Conservation (phyloP, 2,888 invertebrate species). For the Eupithecia dodoneata region DNA sequence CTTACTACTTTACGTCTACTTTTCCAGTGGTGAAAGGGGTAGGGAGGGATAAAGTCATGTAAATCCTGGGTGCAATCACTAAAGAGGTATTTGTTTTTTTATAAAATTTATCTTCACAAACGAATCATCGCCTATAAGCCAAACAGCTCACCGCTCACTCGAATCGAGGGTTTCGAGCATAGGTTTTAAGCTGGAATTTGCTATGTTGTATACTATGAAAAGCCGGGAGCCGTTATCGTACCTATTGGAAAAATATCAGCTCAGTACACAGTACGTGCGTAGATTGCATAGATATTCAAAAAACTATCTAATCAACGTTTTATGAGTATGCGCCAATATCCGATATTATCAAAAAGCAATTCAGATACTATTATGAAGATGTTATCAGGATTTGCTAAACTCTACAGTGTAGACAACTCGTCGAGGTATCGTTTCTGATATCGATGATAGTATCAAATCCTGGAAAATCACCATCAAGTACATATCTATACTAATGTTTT, state of each 20-base stretch:
- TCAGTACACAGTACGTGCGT: slow-evolving; percentile 2
- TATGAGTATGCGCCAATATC: slow-evolving; percentile 19
- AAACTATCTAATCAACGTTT: slow-evolving; percentile 17
- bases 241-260: slow-evolving; percentile 1
- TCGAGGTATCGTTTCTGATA: slow-evolving; percentile 36
- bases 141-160: no score
- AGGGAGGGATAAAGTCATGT: no score
- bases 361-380: slow-evolving; percentile 32
- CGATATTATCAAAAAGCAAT: slow-evolving; percentile 32
- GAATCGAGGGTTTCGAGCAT: no score
- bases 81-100: no score
- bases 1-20: no score
- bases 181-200: neutral
- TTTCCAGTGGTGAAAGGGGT: no score
- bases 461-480: neutral
- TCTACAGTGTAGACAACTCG: slow-evolving; percentile 40
- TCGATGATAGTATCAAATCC: slow-evolving; percentile 7
- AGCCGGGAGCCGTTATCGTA: neutral
- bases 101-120: no score
- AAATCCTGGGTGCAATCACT: no score
- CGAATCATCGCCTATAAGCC: no score
- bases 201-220: neutral
- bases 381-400: slow-evolving; percentile 40
- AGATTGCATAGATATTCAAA: slow-evolving; percentile 2
- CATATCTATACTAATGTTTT: no score